Evolutionary conservation across 2,797 vertebrate genomes (phyloP), one percentile per base, ranked within the genome.

Genomic region (Amniataba percoides): DNA sequence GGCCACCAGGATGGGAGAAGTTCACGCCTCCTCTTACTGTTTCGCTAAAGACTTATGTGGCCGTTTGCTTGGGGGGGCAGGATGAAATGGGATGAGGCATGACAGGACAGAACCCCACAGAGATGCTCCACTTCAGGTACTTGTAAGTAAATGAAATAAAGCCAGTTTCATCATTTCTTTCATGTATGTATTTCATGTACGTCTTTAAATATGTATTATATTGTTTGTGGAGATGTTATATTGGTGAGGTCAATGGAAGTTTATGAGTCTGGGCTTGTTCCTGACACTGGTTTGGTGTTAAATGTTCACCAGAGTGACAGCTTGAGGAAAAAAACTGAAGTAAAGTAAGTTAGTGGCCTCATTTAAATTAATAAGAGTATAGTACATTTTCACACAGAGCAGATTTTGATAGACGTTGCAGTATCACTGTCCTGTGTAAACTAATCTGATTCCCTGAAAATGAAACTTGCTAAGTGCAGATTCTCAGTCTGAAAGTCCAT

Each of bases 1-100:
- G 71, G 75, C 75, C 82, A 82, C 76, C 63, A 71, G 62, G 76
- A 82, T 74, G 70, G 63, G 67, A 77, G 64, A 82, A 5, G 66
- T 80, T 91, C 66, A 80, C 82, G 21, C 82, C 81, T 85, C 49
- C 53, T 31, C 42, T 60, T 53, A 60, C 64, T 58, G 23, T 16
- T 55, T 7, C 53, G 31, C 6, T 34, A 0, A 45, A 48, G n/a
- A 81, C 49, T 36, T 12, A 58, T 12, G 9, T 25, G 46, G 61
- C 61, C 4, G 42, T 63, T 60, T 67, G 64, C 71, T 31, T 31
- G 27, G 27, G 27, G 27, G 27, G 27, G 27, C 27, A 31, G 27
- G 27, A 31, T 5, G 31, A 21, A 62, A 27, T 18, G 56, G 14
- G 46, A 62, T 10, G 10, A 3, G 31, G 21, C n/a, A 64, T 0